Conservation (phyloP, 23 tunicate genomes). For the Phallusia fumigata region DNA sequence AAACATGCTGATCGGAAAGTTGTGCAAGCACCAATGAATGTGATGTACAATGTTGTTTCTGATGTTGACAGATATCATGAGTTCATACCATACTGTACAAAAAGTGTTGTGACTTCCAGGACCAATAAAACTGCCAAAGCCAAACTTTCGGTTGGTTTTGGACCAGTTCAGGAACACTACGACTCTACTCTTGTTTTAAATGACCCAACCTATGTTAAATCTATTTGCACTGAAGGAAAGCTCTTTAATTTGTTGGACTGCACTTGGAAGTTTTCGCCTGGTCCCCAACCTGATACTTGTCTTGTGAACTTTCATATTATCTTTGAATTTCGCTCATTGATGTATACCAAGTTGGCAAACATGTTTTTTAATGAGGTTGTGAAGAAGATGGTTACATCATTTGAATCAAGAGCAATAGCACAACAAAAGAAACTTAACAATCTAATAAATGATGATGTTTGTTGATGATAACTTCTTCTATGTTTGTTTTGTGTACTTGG, state of each 20-base stretch:
- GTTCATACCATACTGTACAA: conserved; percentile 80
- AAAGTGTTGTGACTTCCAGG: conserved; percentile 49
- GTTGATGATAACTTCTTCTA: neutral
- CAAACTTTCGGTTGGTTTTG: conserved; percentile 77
- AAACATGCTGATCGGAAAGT: conserved; percentile 42
- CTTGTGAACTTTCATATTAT: conserved; percentile 72
- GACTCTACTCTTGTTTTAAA: conserved; percentile 54
- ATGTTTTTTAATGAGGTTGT: conserved; percentile 93
- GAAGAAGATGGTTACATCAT: conserved; percentile 77
- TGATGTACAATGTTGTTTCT: conserved; percentile 84
- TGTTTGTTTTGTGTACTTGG: neutral
- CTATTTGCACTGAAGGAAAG: conserved; percentile 79
- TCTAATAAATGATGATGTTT: neutral
- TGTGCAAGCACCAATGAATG: conserved; percentile 30
- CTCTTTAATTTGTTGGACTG: conserved; percentile 78
- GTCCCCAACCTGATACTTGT: conserved; percentile 39
- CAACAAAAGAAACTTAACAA: conserved; percentile 10
- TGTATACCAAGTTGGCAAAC: conserved; percentile 70
- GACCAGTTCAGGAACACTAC: conserved; percentile 75
- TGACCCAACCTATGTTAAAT: conserved; percentile 54
- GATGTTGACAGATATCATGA: conserved; percentile 72
- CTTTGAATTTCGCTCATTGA: conserved; percentile 78
- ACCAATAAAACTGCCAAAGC: conserved; percentile 57
- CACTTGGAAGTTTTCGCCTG: conserved; percentile 80
- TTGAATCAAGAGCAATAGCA: conserved; percentile 65